These are phyloP conservation scores for Solenodon paradoxus DNA, from an alignment of 2,113 vertebrate species.

Conservation along the genomic window DNA sequence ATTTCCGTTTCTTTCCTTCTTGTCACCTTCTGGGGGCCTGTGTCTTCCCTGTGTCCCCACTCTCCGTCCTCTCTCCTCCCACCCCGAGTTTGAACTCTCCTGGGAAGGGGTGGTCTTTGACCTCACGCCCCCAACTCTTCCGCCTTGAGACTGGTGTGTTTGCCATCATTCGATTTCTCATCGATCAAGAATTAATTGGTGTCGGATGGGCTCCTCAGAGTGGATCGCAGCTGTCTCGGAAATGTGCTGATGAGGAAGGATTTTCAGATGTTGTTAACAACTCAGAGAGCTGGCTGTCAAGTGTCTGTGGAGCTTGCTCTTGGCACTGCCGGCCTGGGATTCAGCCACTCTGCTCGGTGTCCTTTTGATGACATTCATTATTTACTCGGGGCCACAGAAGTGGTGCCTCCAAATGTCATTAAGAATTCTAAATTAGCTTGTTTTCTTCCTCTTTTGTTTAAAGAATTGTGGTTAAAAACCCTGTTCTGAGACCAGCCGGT, in stretches of 20 bases:
- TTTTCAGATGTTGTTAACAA: conserved; percentile 71
- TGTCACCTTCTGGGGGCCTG: too few relatives aligned
- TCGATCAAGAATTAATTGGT: conserved; percentile 66
- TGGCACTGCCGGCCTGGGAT: not conserved
- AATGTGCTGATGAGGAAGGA: conserved; percentile 75
- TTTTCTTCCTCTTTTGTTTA: conserved; percentile 49
- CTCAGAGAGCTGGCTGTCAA: conserved; percentile 52
- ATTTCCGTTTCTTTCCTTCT: not conserved
- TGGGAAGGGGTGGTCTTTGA: not conserved
- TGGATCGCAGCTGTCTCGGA: conserved; percentile 30
- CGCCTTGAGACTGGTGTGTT: not conserved
- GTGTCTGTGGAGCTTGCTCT: conserved; percentile 38
- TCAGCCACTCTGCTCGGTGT: conserved; percentile 45
- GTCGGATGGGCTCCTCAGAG: conserved; percentile 36
- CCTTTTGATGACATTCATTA: conserved; percentile 29
- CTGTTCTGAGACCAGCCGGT: not conserved
- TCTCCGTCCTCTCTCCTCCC: not conserved
- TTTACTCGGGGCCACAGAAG: conserved; percentile 6
- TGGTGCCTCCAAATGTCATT: not conserved
- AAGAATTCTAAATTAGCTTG: conserved; percentile 22
- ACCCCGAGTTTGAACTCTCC: not conserved
- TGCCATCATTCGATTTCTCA: conserved; percentile 30
- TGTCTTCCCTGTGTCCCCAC: not conserved
- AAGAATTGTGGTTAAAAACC: conserved; percentile 10
- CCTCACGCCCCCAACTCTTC: not conserved